Evolutionary conservation across 30 jellyfish, hydroid and myxozoan genomes (phyloP), one percentile per base, ranked within the genome.

Genomic region (Aurelia aurita): DNA sequence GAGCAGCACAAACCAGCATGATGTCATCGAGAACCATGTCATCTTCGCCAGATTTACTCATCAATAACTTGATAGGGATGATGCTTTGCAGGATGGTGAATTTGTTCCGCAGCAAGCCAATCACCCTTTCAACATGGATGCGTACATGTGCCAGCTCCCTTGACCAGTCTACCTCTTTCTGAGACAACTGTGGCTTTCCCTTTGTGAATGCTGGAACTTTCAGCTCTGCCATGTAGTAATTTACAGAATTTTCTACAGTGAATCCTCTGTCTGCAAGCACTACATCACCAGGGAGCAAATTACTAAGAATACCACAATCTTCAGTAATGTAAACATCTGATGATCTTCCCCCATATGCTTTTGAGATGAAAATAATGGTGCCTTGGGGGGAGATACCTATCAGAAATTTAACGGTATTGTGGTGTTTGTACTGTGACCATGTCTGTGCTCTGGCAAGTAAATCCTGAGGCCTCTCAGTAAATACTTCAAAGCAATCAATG

Each of bases 351-450:
- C 94, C 89, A 87, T 87, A 69, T 47, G 58, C 87, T 8, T 84
- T 74, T 55, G 94, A 58, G 4, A 84, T 20, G 29, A 72, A 72
- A 1, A 74, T 55, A 20, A 84, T 59, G 54, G 89, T 29, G 28
- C 94, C 88, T 62, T 58, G 94, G n/a, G 82, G 94, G 49, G 94
- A 71, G 5, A 84, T 84, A 13, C 75, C 89, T 11, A 79, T 79
- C 72, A 79, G 49, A 58, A 3, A 45, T 60, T 79, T 79, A 13
- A 65, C 82, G 15, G 81, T 63, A 54, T 63, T 79, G 22, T 63
- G 54, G 44, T 79, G 82, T 31, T 64, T 79, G 59, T 79, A 79
- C 20, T 51, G 39, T 23, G 90, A 63, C 81, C 78, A 79, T 16
- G 82, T 79, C 34, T 32, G 82, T n/a, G 82, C 82, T 25, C 82